These are phyloP conservation scores for Drosophila neocordata DNA, from an alignment of 1,140 invertebrate species.

Conservation along the genomic window DNA sequence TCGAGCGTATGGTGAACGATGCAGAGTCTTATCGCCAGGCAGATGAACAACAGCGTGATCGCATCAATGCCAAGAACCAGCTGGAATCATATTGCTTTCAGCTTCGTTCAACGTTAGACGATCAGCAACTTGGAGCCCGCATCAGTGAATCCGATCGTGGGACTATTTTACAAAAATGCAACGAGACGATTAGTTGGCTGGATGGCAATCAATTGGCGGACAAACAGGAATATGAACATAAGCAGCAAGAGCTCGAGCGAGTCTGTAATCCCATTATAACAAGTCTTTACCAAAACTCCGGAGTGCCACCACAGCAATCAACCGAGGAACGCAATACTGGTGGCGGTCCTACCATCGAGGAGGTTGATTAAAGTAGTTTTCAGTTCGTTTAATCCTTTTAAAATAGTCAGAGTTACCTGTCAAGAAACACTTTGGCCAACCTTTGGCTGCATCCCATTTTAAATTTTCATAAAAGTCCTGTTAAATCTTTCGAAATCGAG, in stretches of 20 bases:
- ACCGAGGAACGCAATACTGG: slow-evolving; percentile 84
- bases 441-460: not conserved
- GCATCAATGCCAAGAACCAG: slow-evolving; percentile 94
- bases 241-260: slow-evolving; percentile 92
- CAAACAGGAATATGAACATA: slow-evolving; percentile 96
- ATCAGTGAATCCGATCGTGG: slow-evolving; percentile 93
- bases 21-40: slow-evolving; percentile 96
- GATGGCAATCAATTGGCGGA: slow-evolving; percentile 96
- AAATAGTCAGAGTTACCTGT: not conserved
- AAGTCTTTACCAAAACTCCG: slow-evolving; percentile 88
- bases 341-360: slow-evolving; percentile 94
- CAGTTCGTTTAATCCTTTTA: no score
- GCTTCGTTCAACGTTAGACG: slow-evolving; percentile 95
- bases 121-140: slow-evolving; percentile 94
- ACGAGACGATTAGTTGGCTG: slow-evolving; percentile 96
- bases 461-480: not conserved
- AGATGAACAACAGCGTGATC: slow-evolving; percentile 94
- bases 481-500: not conserved
- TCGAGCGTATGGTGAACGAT: slow-evolving; percentile 98
- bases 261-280: slow-evolving; percentile 94
- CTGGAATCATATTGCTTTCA: slow-evolving; percentile 98
- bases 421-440: not conserved
- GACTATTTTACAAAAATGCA: slow-evolving; percentile 93
- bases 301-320: slow-evolving; percentile 84
- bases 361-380: slow-evolving; percentile 93